phyloP scores from a whole-genome alignment of 2,113 vertebrate genomes.

The Uria lomvia region DNA sequence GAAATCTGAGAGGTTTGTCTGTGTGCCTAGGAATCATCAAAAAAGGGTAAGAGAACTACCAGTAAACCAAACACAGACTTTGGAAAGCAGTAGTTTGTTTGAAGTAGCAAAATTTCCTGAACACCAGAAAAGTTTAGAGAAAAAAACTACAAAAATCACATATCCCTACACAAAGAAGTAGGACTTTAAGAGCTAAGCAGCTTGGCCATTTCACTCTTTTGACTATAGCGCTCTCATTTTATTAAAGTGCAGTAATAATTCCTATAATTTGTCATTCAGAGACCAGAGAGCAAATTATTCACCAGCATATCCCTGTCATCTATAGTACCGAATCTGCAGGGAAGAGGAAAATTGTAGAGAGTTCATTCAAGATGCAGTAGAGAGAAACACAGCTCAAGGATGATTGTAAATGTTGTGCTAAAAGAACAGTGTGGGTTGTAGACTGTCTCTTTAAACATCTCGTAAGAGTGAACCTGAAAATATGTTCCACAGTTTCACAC shows the following conservation, averaged over 20 bases:
- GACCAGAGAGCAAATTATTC: not conserved
- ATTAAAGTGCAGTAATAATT: not conserved
- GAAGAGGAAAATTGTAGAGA: not conserved
- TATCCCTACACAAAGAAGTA: not conserved
- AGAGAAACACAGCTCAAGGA: not conserved
- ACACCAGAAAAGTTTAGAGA: not conserved
- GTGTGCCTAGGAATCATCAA: not conserved
- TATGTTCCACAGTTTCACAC: not conserved
- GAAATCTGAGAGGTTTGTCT: not conserved
- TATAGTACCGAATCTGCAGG: not conserved
- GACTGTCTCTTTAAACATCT: not conserved
- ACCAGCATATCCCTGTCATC: not conserved
- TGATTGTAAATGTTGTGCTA: not conserved
- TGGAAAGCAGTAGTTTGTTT: not conserved
- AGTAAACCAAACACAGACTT: not conserved
- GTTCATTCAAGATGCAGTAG: not conserved
- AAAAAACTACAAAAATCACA: not conserved
- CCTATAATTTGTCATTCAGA: not conserved
- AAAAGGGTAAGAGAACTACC: not conserved
- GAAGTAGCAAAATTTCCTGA: not conserved
- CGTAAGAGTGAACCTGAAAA: not conserved
- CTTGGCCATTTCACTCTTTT: not conserved
- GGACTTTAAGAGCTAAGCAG: not conserved
- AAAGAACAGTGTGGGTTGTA: not conserved
- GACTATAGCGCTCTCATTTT: not conserved